phyloP scores from a whole-genome alignment of 2,797 vertebrate species.

The Chaunax sp. region DNA sequence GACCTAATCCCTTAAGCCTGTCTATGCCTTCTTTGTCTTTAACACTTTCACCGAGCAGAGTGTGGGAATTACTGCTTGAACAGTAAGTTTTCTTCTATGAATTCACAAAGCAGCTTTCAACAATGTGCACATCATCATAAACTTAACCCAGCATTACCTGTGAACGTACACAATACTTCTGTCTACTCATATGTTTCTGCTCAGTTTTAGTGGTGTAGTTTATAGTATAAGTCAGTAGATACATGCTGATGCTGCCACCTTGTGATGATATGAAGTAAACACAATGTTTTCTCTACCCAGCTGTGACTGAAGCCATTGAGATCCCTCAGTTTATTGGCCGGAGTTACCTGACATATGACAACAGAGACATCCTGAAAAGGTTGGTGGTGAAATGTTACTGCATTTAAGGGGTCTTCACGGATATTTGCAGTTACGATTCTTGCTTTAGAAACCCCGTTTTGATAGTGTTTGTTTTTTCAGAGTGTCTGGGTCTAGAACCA shows the following conservation, averaged over 20 bases:
- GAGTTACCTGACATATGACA: conserved; percentile 94
- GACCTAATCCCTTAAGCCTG: conserved; percentile 55
- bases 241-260: conserved; percentile 59
- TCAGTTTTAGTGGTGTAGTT: neutral
- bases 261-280: conserved; percentile 60
- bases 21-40: conserved; percentile 64
- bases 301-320: conserved; percentile 94
- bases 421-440: neutral
- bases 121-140: neutral
- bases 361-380: conserved; percentile 93
- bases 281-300: conserved; percentile 72
- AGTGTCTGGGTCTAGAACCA: conserved; percentile 92
- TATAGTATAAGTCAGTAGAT: neutral
- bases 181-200: neutral
- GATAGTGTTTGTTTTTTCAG: conserved; percentile 66
- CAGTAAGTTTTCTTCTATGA: conserved; percentile 87
- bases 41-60: conserved; percentile 87
- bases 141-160: neutral
- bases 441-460: neutral
- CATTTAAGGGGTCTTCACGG: neutral
- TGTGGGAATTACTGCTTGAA: conserved; percentile 98
- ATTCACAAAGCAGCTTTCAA: neutral
- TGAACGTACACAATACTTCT: neutral
- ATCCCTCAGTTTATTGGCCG: conserved; percentile 96
- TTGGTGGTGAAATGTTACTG: conserved; percentile 47